Evolutionary conservation across 2,113 vertebrate species (phyloP).

Genomic region (Meleagris gallopavo): DNA sequence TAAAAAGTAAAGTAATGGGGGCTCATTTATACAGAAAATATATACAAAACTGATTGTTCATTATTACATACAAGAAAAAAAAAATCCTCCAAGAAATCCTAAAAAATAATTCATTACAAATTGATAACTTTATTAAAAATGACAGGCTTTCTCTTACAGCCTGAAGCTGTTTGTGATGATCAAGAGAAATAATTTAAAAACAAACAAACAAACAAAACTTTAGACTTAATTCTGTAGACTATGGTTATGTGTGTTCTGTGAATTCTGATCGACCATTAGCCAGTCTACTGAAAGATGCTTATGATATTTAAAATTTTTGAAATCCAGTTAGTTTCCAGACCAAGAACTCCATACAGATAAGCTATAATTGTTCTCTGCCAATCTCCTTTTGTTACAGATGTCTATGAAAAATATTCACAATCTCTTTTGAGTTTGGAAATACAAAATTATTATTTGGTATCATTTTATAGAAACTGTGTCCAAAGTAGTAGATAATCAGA

Average conservation of each 20-base stretch:
- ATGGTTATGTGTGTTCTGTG: background rate
- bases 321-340: background rate
- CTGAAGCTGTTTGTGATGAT: background rate
- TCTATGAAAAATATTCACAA: background rate
- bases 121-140: background rate
- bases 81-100: background rate
- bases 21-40: background rate
- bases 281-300: background rate
- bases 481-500: background rate
- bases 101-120: background rate
- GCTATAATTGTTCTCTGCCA: background rate
- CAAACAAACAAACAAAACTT: background rate
- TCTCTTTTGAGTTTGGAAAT: background rate
- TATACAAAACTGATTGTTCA: background rate
- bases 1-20: no score
- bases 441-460: background rate
- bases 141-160: background rate
- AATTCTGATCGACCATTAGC: background rate
- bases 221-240: background rate
- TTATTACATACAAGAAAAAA: background rate
- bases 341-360: background rate
- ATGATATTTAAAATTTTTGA: constrained; percentile 23
- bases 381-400: background rate
- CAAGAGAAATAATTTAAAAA: background rate
- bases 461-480: background rate